Evolutionary conservation across 2,113 vertebrate genomes (phyloP).

Genomic region (Oncorhynchus mykiss): DNA sequence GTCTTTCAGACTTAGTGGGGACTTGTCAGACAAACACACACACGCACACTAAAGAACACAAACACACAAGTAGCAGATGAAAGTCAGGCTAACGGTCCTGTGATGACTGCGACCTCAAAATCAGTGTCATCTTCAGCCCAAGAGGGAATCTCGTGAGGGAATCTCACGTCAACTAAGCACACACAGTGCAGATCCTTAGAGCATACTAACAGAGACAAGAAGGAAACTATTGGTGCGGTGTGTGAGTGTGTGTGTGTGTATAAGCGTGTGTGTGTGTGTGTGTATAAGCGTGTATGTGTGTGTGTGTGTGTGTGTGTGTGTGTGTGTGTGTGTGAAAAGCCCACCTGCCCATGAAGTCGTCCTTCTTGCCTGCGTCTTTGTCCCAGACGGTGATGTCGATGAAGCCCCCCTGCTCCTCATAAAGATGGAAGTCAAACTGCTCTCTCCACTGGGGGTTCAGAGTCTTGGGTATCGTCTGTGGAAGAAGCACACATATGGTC

Average conservation of each 20-base stretch:
- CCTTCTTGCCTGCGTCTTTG: conserved; percentile 91
- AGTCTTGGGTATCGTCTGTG: conserved; percentile 90
- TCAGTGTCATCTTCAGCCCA: too few species aligned
- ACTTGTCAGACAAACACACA: conserved; percentile 1
- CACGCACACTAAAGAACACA: neutral
- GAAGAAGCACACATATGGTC: neutral
- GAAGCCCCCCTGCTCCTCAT: conserved; percentile 90
- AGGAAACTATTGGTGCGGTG: neutral
- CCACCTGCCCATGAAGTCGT: conserved; percentile 98
- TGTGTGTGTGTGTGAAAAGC: conserved; percentile 15
- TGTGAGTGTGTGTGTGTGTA: neutral
- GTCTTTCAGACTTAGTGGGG: conserved; percentile 40
- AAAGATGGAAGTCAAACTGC: conserved; percentile 98
- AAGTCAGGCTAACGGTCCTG: too few species aligned
- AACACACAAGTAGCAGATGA: neutral
- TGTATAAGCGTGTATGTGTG: neutral
- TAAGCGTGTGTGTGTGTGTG: neutral
- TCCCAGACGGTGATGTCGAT: conserved; percentile 97
- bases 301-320: neutral
- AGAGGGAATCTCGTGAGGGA: too few species aligned
- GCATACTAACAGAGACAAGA: neutral
- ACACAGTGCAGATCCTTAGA: neutral
- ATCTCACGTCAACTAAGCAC: neutral
- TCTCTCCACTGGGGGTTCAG: conserved; percentile 97
- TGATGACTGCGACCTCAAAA: too few species aligned